Conservation (phyloP, 1,140 invertebrate genomes). For the Antheraea mylitta region DNA sequence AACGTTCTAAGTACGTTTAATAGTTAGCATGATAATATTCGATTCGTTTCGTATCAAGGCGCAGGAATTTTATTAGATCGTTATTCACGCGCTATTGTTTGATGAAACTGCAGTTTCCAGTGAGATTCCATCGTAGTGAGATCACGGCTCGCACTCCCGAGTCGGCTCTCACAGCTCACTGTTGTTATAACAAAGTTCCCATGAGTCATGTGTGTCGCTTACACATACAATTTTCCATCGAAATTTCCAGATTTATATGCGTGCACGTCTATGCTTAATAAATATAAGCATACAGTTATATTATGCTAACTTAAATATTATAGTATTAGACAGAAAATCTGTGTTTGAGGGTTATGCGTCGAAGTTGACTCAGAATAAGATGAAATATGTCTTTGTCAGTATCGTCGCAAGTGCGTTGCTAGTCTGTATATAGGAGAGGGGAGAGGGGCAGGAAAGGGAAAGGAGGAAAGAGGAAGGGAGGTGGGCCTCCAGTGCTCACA, state of each 20-base stretch:
- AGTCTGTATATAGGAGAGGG: too few species aligned
- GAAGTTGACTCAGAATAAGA: too few species aligned
- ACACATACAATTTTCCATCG: not conserved
- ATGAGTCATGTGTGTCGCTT: not conserved
- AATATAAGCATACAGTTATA: too few species aligned
- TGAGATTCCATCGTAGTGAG: not conserved
- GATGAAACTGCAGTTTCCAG: not conserved
- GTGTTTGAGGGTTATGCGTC: too few species aligned
- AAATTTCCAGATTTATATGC: not conserved
- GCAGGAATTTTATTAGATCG: not conserved
- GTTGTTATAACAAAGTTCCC: not conserved
- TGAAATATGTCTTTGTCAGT: too few species aligned
- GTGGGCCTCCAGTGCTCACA: too few species aligned
- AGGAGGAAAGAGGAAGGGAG: too few species aligned
- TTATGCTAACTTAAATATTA: too few species aligned
- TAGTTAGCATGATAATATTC: not conserved
- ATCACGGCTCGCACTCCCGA: not conserved
- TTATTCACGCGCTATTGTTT: not conserved
- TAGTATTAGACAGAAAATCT: too few species aligned
- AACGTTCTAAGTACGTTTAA: not conserved
- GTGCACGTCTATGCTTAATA: too few species aligned
- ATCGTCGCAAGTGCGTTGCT: too few species aligned
- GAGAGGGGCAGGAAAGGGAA: too few species aligned
- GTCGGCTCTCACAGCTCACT: not conserved
- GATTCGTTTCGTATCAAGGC: not conserved